Percentiles rank a stretch among this genome's conserved stretches.
These are phyloP conservation scores for Loriculus beryllinus DNA, from an alignment of 2,797 vertebrate species.

Conservation along the genomic window DNA sequence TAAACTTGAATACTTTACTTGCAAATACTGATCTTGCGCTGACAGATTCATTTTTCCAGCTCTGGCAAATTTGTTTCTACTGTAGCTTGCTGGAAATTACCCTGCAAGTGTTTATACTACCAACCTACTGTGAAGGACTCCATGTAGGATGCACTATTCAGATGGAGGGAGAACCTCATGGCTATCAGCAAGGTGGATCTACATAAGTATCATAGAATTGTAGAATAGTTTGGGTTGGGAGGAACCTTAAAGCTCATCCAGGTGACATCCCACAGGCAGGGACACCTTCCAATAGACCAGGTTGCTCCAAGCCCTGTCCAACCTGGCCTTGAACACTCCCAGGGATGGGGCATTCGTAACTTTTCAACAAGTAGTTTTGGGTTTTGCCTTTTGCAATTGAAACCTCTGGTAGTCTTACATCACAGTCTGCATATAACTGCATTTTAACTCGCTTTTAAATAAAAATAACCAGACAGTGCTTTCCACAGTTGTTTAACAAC, in stretches of 20 bases:
- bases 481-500: constrained; percentile 45
- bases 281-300: background rate
- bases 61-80: constrained; percentile 32
- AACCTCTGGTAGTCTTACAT: background rate
- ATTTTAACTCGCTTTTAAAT: constrained; percentile 45
- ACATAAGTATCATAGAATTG: background rate
- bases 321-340: background rate
- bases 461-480: constrained; percentile 37
- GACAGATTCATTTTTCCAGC: constrained; percentile 58
- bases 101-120: constrained; percentile 38
- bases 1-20: constrained; percentile 28
- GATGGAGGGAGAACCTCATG: background rate
- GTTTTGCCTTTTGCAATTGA: background rate
- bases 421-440: background rate
- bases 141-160: background rate
- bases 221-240: background rate
- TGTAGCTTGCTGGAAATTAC: constrained; percentile 34
- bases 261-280: background rate
- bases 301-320: background rate
- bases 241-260: background rate
- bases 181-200: background rate
- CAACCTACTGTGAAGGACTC: background rate
- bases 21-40: constrained; percentile 17
- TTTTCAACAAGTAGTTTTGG: background rate
- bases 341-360: background rate